A percentile compares a stretch with the other conserved stretches of the same genome.
phyloP scores from a whole-genome alignment of 2,888 invertebrate genomes.

The Plusia festucae region DNA sequence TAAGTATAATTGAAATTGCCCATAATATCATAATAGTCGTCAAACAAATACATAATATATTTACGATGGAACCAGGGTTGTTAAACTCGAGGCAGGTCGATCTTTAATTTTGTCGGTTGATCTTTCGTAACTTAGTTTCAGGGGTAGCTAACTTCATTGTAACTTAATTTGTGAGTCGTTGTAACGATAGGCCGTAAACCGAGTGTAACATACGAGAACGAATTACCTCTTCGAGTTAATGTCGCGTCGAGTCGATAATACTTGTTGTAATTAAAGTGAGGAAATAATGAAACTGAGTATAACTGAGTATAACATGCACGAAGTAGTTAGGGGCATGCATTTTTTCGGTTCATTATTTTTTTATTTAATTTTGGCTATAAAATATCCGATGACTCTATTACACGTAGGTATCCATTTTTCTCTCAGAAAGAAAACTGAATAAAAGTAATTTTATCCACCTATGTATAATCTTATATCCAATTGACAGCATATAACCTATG shows the following conservation, averaged over 20 bases:
- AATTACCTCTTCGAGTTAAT: slow-evolving; percentile 42
- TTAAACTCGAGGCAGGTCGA: not conserved
- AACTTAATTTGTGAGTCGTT: slow-evolving; percentile 55
- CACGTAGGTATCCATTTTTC: too few species aligned
- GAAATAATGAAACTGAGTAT: not conserved
- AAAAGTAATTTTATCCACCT: too few species aligned
- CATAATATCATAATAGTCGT: not conserved
- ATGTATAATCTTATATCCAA: too few species aligned
- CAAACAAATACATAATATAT: slow-evolving; percentile 6
- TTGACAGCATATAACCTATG: too few species aligned
- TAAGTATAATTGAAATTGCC: not conserved
- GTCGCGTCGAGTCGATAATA: slow-evolving; percentile 34
- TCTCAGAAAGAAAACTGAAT: too few species aligned
- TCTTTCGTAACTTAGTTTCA: slow-evolving; percentile 39
- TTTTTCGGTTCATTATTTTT: too few species aligned
- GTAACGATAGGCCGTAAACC: slow-evolving; percentile 55
- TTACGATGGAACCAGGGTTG: not conserved
- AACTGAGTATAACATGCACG: not conserved
- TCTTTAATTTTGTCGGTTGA: slow-evolving; percentile 31
- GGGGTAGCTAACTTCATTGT: slow-evolving; percentile 54
- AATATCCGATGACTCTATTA: too few species aligned
- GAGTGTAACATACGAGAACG: slow-evolving; percentile 47
- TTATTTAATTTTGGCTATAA: too few species aligned
- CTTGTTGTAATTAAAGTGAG: slow-evolving; percentile 29
- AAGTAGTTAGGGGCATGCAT: too few species aligned